Base-by-base conservation (phyloP, 2,888 invertebrate species). In the Pherbina coryleti region DNA sequence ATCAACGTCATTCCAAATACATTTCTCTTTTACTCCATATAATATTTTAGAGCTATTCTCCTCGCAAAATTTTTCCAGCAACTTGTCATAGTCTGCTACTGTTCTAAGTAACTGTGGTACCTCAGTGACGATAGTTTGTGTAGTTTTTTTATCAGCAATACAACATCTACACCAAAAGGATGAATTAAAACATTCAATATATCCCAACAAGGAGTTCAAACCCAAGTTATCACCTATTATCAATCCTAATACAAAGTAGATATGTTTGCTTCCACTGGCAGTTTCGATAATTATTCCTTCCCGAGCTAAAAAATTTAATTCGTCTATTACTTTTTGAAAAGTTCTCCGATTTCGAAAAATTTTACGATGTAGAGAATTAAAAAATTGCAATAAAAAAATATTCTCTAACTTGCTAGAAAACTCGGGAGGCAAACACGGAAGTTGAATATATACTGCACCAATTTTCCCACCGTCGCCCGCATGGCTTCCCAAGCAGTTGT, bases 161-260 rank as follows among this genome's bases (percentile, higher is more conserved):
- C 64, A 64, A 31, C 31, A 28, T 5, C 64, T 25, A 28, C 31
- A 64, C 25, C 25, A 64, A 64, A 25, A 64, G 25, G 64, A 28
- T 28, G 64, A 31, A 64, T 28, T 64, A 28, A 64, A 64, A 14
- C 22, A 28, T 28, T 25, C 5, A 17, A 25, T 11, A 25, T 28
- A 64, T 28, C 64, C 28, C 17, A 64, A 31, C 25, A 64, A 37
- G 37, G 37, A 37, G 8, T 37, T 37, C 37, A 37, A 37, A 28
- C 28, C 64, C 25, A 64, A 64, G 64, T 31, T 28, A 31, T 64
- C 64, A 31, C 64, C 28, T 25, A 64, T 31, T 11, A 64, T 64
- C 28, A 64, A 64, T 28, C 28, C 64, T 64, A 64, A 64, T 17
- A 64, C 4, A 14, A 64, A 64, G 9, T 25, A 64, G 17, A 64